Evolutionary conservation across 2,113 vertebrate genomes (phyloP).

Genomic region (Megaceryle maxima): DNA sequence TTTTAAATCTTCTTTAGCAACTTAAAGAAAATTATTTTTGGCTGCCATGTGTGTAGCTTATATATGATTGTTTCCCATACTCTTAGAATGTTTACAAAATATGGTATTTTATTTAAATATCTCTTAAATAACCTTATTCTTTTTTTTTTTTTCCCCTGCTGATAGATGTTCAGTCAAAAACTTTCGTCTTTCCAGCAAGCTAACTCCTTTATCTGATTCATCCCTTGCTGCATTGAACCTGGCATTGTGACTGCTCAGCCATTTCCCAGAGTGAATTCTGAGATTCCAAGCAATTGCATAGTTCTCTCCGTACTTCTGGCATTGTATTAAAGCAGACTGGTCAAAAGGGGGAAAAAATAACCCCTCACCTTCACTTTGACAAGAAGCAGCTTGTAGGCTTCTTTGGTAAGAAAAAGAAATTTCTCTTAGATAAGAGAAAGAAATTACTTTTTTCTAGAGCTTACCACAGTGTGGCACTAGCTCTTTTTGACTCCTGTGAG

Average conservation of each 20-base stretch:
- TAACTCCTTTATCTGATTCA: not conserved
- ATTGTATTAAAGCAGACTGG: not conserved
- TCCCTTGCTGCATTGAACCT: accelerated
- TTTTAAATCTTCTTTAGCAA: not conserved
- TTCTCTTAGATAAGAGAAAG: not conserved
- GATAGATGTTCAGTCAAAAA: not conserved
- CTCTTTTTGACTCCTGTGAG: not conserved
- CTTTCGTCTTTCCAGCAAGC: not conserved
- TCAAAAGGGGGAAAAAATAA: not conserved
- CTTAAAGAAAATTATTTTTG: not conserved
- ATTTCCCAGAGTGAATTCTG: not conserved
- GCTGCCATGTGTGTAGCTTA: not conserved
- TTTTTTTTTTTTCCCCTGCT: not conserved
- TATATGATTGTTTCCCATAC: not conserved
- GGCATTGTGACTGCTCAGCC: not conserved
- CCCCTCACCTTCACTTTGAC: not conserved
- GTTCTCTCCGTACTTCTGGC: not conserved
- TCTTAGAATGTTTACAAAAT: not conserved
- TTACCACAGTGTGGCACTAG: not conserved
- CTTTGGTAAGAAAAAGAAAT: not conserved
- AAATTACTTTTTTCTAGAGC: not conserved
- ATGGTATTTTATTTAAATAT: not conserved
- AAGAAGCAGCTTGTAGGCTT: not conserved
- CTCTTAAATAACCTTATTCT: not conserved
- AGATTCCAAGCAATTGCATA: not conserved